phyloP scores from a whole-genome alignment of 1,140 invertebrate genomes.

The Temnothorax curvispinosus region DNA sequence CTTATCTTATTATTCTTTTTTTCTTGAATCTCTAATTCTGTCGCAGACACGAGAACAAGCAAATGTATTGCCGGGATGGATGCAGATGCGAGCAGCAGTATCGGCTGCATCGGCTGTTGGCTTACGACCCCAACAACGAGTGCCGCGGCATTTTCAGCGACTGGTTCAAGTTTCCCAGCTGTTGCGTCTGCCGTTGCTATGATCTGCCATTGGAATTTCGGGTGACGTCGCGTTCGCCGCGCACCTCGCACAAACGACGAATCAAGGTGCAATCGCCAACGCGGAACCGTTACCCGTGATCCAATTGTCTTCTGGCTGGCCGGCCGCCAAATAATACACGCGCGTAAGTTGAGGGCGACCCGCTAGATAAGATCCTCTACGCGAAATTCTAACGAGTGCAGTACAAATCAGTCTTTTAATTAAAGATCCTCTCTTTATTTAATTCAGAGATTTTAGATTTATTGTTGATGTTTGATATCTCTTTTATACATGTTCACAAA shows the following conservation, averaged over 20 bases:
- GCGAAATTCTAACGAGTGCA: conserved; percentile 22
- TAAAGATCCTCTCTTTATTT: not conserved
- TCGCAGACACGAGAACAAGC: conserved; percentile 91
- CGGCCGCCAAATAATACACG: conserved; percentile 18
- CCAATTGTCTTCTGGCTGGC: conserved; percentile 12
- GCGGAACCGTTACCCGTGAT: conserved; percentile 51
- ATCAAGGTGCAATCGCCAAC: conserved; percentile 75
- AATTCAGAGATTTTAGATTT: conserved; percentile 9
- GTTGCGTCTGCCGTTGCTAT: conserved; percentile 94
- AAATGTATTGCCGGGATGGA: conserved; percentile 96
- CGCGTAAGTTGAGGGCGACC: conserved; percentile 1
- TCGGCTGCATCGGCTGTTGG: conserved; percentile 92
- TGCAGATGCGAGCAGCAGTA: conserved; percentile 95
- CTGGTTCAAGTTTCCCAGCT: conserved; percentile 97
- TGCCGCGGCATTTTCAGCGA: conserved; percentile 97
- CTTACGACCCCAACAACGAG: conserved; percentile 96
- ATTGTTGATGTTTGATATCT: not conserved
- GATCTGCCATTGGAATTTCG: conserved; percentile 92
- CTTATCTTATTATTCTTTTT: conserved; percentile 8
- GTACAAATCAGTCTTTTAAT: conserved; percentile 22
- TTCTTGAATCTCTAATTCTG: conserved; percentile 6
- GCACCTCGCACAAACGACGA: conserved; percentile 82
- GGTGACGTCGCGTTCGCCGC: conserved; percentile 91
- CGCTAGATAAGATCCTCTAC: conserved; percentile 3
- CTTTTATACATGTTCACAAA: not conserved